Evolutionary conservation across 2,888 invertebrate species (phyloP).

Genomic region (Amitus sp.): DNA sequence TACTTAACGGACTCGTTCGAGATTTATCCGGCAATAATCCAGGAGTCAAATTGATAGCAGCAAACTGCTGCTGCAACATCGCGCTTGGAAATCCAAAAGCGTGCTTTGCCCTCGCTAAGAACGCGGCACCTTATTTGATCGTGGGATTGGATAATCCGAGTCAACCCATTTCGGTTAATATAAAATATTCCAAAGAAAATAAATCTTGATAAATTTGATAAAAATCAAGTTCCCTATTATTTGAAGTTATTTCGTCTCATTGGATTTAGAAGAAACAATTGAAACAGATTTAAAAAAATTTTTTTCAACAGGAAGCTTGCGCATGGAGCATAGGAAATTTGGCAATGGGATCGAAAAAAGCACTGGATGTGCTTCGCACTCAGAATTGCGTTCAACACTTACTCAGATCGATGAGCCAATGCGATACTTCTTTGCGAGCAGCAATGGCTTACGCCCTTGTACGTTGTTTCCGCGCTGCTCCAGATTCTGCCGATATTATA

Average conservation of each 20-base stretch:
- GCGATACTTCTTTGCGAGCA: conserved; percentile 45
- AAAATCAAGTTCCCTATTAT: conserved; percentile 1
- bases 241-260: background rate
- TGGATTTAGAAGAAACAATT: background rate
- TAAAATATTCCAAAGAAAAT: too few relatives aligned
- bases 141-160: conserved; percentile 60
- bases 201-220: too few relatives aligned
- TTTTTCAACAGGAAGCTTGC: conserved; percentile 56
- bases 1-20: conserved; percentile 67
- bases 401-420: conserved; percentile 44
- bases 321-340: conserved; percentile 63
- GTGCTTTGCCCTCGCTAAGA: conserved; percentile 65
- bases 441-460: conserved; percentile 55
- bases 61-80: conserved; percentile 70
- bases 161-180: conserved; percentile 50
- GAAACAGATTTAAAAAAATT: conserved; percentile 8
- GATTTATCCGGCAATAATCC: conserved; percentile 68
- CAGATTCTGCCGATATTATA: background rate
- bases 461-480: too few relatives aligned
- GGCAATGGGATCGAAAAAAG: conserved; percentile 47
- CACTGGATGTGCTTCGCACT: conserved; percentile 54
- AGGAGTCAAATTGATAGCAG: conserved; percentile 67
- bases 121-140: conserved; percentile 68
- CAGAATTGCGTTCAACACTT: conserved; percentile 56
- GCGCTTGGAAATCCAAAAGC: conserved; percentile 67